Percentiles rank a stretch among this genome's conserved stretches.
Evolutionary conservation across 2,113 vertebrate genomes (phyloP).

Genomic region (Periophthalmodon schlosseri): DNA sequence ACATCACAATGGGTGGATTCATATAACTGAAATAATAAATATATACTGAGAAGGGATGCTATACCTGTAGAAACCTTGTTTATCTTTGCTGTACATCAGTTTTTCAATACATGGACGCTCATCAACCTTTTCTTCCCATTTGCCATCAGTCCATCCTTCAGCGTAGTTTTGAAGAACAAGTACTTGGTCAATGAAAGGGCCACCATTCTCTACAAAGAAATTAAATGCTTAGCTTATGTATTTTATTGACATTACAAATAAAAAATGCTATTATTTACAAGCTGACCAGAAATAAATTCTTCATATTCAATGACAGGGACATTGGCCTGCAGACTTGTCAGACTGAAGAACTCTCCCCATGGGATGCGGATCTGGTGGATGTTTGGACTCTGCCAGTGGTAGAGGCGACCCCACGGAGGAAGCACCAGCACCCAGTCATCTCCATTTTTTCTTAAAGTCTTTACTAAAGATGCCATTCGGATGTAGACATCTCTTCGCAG

Average conservation of each 20-base stretch:
- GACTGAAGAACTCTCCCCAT: constrained; percentile 91
- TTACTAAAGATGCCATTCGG: constrained; percentile 89
- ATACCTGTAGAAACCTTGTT: constrained; percentile 90
- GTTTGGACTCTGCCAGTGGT: constrained; percentile 95
- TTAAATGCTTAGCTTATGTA: too few species aligned
- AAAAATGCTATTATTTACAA: not conserved
- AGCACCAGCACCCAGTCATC: constrained; percentile 93
- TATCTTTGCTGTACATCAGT: constrained; percentile 86
- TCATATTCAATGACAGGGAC: constrained; percentile 93
- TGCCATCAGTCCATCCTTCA: constrained; percentile 94
- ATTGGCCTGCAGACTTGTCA: constrained; percentile 86
- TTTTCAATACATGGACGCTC: constrained; percentile 87
- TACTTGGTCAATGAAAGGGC: constrained; percentile 93
- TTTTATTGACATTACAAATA: too few species aligned
- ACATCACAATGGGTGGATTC: not conserved
- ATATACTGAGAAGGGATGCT: not conserved
- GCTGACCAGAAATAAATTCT: constrained; percentile 91
- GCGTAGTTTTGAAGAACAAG: constrained; percentile 90
- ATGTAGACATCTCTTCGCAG: constrained; percentile 95
- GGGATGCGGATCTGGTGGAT: constrained; percentile 88
- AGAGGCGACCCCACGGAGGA: constrained; percentile 96
- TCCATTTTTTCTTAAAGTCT: constrained; percentile 83
- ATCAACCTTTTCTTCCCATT: constrained; percentile 95
- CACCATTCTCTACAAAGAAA: constrained; percentile 85
- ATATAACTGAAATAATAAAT: not conserved